Evolutionary conservation across 2,888 invertebrate genomes (phyloP).

Genomic region (Sabellastarte sp.): DNA sequence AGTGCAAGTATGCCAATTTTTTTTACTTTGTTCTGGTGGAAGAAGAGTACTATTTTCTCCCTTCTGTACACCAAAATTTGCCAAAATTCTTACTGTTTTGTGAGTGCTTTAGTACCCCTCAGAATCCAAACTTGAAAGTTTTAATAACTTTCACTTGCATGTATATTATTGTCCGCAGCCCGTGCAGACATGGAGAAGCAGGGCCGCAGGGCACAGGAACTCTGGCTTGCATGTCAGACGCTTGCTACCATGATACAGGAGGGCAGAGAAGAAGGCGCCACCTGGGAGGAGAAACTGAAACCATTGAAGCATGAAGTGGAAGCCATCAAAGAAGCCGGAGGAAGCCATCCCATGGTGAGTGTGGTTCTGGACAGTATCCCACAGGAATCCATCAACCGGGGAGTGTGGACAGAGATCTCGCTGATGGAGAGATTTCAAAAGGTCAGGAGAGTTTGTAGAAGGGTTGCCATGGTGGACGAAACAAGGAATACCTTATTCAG

Average conservation of each 20-base stretch:
- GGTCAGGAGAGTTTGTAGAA: slow-evolving; percentile 69
- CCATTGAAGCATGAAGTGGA: slow-evolving; percentile 47
- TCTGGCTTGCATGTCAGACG: slow-evolving; percentile 93
- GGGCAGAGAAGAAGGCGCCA: slow-evolving; percentile 60
- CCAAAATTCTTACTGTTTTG: not conserved
- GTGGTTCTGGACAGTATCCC: slow-evolving; percentile 79
- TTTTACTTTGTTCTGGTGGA: not conserved
- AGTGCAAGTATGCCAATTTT: too few relatives aligned
- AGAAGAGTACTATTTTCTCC: not conserved
- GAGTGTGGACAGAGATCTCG: slow-evolving; percentile 85
- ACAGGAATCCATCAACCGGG: slow-evolving; percentile 72
- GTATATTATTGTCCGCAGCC: slow-evolving; percentile 34
- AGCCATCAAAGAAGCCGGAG: slow-evolving; percentile 44
- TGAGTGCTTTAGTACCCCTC: not conserved
- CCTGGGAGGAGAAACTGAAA: slow-evolving; percentile 40
- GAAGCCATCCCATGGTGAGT: slow-evolving; percentile 74
- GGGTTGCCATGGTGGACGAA: slow-evolving; percentile 83
- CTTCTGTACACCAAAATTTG: not conserved
- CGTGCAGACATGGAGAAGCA: slow-evolving; percentile 58
- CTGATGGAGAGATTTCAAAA: slow-evolving; percentile 76
- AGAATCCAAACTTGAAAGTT: not conserved
- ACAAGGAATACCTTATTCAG: slow-evolving; percentile 75
- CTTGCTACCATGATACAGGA: slow-evolving; percentile 74
- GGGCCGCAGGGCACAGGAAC: slow-evolving; percentile 70
- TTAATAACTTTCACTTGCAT: not conserved